These are phyloP conservation scores for Piprites chloris DNA, from an alignment of 2,113 vertebrate genomes.

Conservation along the genomic window DNA sequence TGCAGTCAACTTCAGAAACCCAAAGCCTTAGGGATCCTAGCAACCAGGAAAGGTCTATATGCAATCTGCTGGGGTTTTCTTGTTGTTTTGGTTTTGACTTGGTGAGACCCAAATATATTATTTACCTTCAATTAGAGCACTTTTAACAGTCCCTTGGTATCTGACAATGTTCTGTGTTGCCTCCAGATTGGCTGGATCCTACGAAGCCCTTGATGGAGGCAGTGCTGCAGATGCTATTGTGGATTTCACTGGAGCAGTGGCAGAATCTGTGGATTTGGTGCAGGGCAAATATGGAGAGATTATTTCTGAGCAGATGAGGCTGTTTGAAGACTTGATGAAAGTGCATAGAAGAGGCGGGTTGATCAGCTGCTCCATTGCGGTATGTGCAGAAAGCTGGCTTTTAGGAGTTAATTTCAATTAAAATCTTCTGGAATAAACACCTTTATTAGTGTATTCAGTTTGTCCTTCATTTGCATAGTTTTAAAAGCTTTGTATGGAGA, in stretches of 20 bases:
- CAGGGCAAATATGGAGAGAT: slow-evolving; percentile 74
- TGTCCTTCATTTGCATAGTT: neutral
- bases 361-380: slow-evolving; percentile 89
- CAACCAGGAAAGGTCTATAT: neutral
- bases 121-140: neutral
- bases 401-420: neutral
- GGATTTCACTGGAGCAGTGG: slow-evolving; percentile 91
- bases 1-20: neutral
- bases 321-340: slow-evolving; percentile 86
- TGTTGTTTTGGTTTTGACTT: neutral
- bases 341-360: slow-evolving; percentile 83
- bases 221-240: slow-evolving; percentile 91
- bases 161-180: neutral
- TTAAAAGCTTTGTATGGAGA: neutral
- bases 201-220: slow-evolving; percentile 89
- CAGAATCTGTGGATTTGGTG: slow-evolving; percentile 82
- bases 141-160: neutral
- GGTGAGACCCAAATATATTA: neutral
- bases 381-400: slow-evolving; percentile 18
- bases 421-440: neutral
- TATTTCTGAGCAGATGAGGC: slow-evolving; percentile 77
- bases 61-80: neutral
- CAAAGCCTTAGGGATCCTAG: neutral
- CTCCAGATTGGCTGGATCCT: slow-evolving; percentile 86
- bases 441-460: neutral